Evolutionary conservation across 2,888 invertebrate genomes (phyloP), one percentile per base, ranked within the genome.

Genomic region (Xestia c-nigrum): DNA sequence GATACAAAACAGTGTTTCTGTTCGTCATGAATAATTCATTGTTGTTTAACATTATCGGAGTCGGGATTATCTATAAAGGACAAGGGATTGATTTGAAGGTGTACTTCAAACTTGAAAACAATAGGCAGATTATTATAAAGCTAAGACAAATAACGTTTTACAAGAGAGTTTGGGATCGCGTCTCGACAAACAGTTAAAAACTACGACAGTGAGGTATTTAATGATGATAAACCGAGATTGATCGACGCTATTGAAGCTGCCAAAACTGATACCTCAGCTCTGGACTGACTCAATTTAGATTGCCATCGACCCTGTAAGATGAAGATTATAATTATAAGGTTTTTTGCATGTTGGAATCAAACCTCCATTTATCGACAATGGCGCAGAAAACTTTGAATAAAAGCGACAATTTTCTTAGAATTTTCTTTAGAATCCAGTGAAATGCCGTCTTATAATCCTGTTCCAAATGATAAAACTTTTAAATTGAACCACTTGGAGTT

Each of bases 71-170:
- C 76, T 78, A 81, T 76, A 82, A 81, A 79, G 72, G 74, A 80
- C 72, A 78, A 78, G 78, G 86, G 82, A 82, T 86, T 83, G 85
- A 87, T 89, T 84, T 81, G 71, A 85, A 80, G 79, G 72, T 70
- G 73, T 85, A 82, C 76, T 87, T 81, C 70, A 84, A 86, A 85
- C 76, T 87, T 81, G 72, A 84, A 86, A 85, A 75, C 77, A 82
- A 84, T 80, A 80, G 64, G 7, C 43, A 24, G 85, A 88, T 86
- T 78, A 84, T 83, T 69, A 63, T 81, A 52, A 84, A 74, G 78
- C 71, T 74, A 70, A 80, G 46, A 75, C 68, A 78, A 74, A 76
- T 71, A 77, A 65, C 72, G n/a, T 76, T 77, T 72, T 57, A 61
- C 64, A 78, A 43, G 59, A 57, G 55, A n/a, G 61, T 59, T 70